Percentiles rank a stretch among this genome's conserved stretches.
Conservation (phyloP, 2,797 vertebrate species). For the Cossypha polioptera region DNA sequence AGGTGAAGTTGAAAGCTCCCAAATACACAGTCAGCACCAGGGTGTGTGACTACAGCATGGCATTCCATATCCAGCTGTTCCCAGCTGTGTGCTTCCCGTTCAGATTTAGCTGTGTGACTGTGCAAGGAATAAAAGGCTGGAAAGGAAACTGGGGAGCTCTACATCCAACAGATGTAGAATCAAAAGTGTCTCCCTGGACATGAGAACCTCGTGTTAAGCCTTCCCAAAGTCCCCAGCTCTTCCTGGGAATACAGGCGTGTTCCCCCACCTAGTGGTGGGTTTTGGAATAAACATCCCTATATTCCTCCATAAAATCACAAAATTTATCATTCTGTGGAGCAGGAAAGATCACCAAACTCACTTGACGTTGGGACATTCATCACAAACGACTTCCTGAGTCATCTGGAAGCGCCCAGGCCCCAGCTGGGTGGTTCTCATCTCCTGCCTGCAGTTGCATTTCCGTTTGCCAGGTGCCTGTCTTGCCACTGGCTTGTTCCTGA, state of each 20-base stretch:
- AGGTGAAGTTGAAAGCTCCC: background rate
- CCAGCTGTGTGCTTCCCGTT: background rate
- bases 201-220: fast-evolving
- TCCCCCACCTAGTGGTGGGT: constrained; percentile 4
- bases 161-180: background rate
- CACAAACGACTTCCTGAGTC: constrained; percentile 98
- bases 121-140: background rate
- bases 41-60: too few species aligned
- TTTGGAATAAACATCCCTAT: background rate
- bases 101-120: background rate
- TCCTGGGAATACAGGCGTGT: background rate
- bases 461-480: constrained; percentile 95
- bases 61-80: background rate
- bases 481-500: constrained; percentile 93
- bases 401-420: constrained; percentile 98
- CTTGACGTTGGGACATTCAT: constrained; percentile 98
- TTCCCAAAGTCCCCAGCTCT: fast-evolving
- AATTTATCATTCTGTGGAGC: background rate
- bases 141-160: background rate
- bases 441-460: constrained; percentile 97
- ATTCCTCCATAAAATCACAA: fast-evolving
- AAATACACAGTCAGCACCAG: background rate
- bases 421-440: constrained; percentile 97
- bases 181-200: background rate
- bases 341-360: constrained; percentile 67